phyloP scores from a whole-genome alignment of 2,888 invertebrate species.

The Drosophila leonis region DNA sequence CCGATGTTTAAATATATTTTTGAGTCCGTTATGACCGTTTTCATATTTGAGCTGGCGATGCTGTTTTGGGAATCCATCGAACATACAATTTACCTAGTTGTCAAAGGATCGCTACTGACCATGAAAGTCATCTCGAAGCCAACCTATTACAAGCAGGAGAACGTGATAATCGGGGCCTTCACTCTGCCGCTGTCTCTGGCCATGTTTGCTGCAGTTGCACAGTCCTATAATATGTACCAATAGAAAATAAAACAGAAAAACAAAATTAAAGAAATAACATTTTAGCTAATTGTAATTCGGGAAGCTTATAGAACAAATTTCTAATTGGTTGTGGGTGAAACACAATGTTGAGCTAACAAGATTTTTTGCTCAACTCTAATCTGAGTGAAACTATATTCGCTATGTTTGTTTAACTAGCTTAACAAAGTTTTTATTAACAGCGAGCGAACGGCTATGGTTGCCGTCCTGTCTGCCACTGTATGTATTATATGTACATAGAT shows the following conservation, averaged over 20 bases:
- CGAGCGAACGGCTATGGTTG: no score
- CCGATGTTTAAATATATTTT: conserved; percentile 5
- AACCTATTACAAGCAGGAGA: conserved; percentile 25
- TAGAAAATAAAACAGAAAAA: conserved; percentile 20
- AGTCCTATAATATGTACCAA: conserved; percentile 9
- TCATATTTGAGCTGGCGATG: conserved; percentile 45
- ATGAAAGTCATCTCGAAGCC: conserved; percentile 10
- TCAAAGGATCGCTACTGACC: conserved; percentile 25
- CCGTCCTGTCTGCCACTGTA: no score
- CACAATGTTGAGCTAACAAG: not conserved
- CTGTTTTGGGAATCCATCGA: conserved; percentile 52
- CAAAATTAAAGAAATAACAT: not conserved
- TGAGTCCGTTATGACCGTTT: conserved; percentile 34
- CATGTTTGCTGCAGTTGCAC: conserved; percentile 32
- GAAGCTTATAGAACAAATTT: not conserved
- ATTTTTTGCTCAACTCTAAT: no score
- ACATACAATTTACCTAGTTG: conserved; percentile 12
- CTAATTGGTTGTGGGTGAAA: not conserved
- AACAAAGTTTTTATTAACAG: no score
- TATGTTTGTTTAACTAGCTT: no score
- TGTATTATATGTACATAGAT: no score
- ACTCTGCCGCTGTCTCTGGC: conserved; percentile 56
- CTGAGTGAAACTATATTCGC: no score
- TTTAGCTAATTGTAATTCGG: not conserved
- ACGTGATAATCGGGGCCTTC: conserved; percentile 42